Conservation (phyloP, 2,797 vertebrate species). For the Denticeps clupeoides region DNA sequence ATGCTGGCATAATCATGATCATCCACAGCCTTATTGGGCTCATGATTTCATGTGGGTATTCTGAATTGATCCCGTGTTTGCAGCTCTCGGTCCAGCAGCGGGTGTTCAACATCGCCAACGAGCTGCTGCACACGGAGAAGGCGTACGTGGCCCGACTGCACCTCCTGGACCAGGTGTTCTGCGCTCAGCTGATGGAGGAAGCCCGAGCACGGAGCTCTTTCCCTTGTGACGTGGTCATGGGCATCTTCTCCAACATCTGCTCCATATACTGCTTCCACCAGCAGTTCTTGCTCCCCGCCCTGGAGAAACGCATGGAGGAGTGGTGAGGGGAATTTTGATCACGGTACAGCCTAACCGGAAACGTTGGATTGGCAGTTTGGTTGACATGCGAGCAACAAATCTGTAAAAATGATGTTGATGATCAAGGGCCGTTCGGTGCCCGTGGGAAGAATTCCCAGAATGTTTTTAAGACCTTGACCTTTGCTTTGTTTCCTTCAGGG, state of each 20-base stretch:
- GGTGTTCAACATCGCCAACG: conserved; percentile 83
- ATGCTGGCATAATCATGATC: too few species aligned
- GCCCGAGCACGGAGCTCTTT: conserved; percentile 71
- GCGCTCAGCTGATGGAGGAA: conserved; percentile 75
- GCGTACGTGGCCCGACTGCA: conserved; percentile 80
- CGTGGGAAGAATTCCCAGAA: conserved; percentile 1
- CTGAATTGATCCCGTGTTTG: too few species aligned
- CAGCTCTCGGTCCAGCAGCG: conserved; percentile 79
- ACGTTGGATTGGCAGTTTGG: too few species aligned
- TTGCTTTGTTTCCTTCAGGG: conserved; percentile 48
- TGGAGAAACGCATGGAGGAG: conserved; percentile 87
- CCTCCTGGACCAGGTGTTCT: conserved; percentile 87
- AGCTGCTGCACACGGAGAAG: conserved; percentile 80
- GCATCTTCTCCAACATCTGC: conserved; percentile 88
- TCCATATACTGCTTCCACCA: conserved; percentile 89
- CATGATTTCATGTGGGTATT: too few species aligned
- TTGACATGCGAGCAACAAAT: too few species aligned
- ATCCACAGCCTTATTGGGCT: too few species aligned
- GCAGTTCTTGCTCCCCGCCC: conserved; percentile 79
- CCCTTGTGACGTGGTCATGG: conserved; percentile 76
- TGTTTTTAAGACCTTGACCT: conserved; percentile 6
- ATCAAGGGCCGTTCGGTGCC: too few species aligned
- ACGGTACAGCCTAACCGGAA: neutral
- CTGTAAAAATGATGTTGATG: too few species aligned
- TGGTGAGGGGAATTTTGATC: conserved; percentile 58